A percentile compares a stretch with the other conserved stretches of the same genome.
Evolutionary conservation across 2,888 invertebrate species (phyloP).

Genomic region (Dynastes hyllus): DNA sequence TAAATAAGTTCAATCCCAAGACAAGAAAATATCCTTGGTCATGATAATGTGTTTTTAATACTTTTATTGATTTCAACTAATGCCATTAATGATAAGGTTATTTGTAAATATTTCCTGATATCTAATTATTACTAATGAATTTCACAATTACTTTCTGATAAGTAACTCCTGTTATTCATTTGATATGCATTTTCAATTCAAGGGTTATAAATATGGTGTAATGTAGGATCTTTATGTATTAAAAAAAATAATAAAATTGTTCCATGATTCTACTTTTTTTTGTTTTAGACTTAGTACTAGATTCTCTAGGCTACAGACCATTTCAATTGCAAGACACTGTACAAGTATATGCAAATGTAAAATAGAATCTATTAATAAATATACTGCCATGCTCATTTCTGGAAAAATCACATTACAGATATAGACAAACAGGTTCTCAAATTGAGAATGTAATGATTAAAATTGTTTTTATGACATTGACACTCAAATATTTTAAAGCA

Average conservation of each 20-base stretch:
- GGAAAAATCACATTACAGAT: background rate
- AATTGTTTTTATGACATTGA: background rate
- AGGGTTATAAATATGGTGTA: background rate
- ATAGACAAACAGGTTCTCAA: conserved; percentile 1
- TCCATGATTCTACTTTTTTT: background rate
- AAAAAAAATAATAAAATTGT: too few species aligned
- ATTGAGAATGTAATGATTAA: background rate
- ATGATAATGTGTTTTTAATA: background rate
- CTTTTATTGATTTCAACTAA: background rate
- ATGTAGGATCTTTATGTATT: too few species aligned
- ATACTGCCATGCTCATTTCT: background rate
- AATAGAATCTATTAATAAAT: background rate
- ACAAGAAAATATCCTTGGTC: background rate
- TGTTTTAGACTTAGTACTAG: background rate
- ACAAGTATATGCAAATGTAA: background rate
- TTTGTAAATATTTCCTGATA: background rate
- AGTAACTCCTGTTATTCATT: background rate
- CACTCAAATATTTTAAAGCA: background rate
- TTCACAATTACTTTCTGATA: conserved; percentile 1
- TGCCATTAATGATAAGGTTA: background rate
- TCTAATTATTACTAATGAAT: background rate
- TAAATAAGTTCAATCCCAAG: background rate
- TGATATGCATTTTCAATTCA: background rate
- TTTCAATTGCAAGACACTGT: background rate
- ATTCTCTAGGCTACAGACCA: background rate